Evolutionary conservation across 2,797 vertebrate genomes (phyloP).

Genomic region (Protonibea diacanthus): DNA sequence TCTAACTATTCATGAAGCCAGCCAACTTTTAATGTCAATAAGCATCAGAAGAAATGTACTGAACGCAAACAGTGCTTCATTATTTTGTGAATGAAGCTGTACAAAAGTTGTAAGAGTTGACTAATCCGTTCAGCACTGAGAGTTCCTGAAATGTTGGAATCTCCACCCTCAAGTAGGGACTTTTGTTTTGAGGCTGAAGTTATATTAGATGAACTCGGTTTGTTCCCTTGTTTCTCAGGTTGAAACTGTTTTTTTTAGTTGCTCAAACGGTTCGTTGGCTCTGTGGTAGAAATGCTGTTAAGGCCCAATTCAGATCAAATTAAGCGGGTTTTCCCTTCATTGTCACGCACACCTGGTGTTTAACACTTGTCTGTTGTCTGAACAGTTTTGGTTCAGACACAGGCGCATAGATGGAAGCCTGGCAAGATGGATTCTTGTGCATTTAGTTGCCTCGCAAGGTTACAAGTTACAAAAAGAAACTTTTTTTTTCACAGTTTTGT

Average conservation of each 20-base stretch:
- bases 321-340: too few relatives aligned
- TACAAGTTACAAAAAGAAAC: not conserved
- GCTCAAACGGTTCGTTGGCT: not conserved
- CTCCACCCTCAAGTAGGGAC: fast-evolving
- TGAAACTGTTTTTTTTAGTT: not conserved
- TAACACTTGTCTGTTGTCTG: too few relatives aligned
- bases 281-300: not conserved
- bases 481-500: not conserved
- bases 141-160: not conserved
- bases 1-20: not conserved
- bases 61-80: not conserved
- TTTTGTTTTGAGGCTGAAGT: not conserved
- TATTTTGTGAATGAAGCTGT: not conserved
- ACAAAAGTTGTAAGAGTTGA: not conserved
- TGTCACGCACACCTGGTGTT: too few relatives aligned
- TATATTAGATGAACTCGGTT: not conserved
- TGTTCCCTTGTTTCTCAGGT: not conserved
- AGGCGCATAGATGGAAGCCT: too few relatives aligned
- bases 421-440: too few relatives aligned
- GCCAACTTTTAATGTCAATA: not conserved
- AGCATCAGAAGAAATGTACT: not conserved
- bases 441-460: too few relatives aligned
- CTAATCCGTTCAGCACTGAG: not conserved
- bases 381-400: too few relatives aligned
- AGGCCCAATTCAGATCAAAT: not conserved